Evolutionary conservation across 2,113 vertebrate species (phyloP), one percentile per base, ranked within the genome.

Genomic region (Zootoca vivipara): DNA sequence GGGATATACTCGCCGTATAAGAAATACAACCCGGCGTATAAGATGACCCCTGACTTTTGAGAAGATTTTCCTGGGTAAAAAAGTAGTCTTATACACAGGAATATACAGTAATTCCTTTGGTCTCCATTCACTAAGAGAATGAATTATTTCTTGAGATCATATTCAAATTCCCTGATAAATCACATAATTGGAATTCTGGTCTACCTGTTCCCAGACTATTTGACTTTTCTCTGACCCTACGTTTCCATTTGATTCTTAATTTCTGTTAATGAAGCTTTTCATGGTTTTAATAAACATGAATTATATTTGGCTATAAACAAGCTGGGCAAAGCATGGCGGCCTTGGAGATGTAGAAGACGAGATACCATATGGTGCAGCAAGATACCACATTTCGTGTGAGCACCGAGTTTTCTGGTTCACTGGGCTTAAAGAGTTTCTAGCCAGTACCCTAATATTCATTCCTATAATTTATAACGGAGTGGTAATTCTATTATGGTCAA

Each of bases 401-500:
- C 89, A 89, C 30, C 81, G 74, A 83, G 92, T 82, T 94, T 89
- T 67, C n/a, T 77, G 78, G 3, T 82, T 42, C 72, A 77, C 72
- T 82, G 35, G 22, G 0, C 80, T 92, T 70, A 40, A 86, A 89
- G 58, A 85, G 74, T 85, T 83, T 89, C 38, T 4, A 64, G 67
- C 88, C 69, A 91, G 2, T 52, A 4, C 16, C 38, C 89, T 93
- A 87, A 90, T 95, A 90, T 92, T 82, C 83, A 69, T 87, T 33
- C 86, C 89, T 89, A 38, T 82, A 93, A 83, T 92, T 89, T 88
- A 0, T 83, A 93, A 90, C 85, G 82, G 90, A 74, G 72, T 18
- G 46, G 56, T 92, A 89, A 94, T 95, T 90, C 92, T 85, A 3
- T 95, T 95, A 93, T 90, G 86, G 82, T 83, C 82, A 85, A 83